phyloP scores from a whole-genome alignment of 2,888 invertebrate genomes.

The Drosophila pseudotalamancana region DNA sequence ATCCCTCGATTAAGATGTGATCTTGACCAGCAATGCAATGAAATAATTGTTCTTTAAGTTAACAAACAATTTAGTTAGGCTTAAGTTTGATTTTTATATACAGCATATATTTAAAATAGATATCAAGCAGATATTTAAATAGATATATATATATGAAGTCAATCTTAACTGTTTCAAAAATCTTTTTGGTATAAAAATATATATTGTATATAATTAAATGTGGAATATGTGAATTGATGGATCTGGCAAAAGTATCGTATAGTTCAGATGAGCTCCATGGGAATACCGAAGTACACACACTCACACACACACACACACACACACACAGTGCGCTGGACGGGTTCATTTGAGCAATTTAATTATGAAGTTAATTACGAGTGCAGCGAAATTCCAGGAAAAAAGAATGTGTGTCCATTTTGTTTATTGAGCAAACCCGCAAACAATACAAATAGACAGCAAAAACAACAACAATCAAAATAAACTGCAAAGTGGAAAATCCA shows the following conservation, averaged over 20 bases:
- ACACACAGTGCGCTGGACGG: conserved; percentile 24
- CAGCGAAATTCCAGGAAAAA: conserved; percentile 52
- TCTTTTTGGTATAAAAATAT: no score
- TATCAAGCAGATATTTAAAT: no score
- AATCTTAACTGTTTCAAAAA: no score
- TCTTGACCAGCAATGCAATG: no score
- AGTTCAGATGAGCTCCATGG: conserved; percentile 1
- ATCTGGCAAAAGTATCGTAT: neutral
- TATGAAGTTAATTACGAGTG: conserved; percentile 64
- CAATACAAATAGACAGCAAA: conserved; percentile 23
- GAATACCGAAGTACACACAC: neutral
- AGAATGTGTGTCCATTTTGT: conserved; percentile 49
- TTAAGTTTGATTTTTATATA: no score
- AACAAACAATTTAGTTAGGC: no score
- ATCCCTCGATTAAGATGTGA: no score
- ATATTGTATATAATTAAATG: neutral
- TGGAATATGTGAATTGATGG: neutral
- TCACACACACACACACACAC: conserved; percentile 2
- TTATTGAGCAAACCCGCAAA: conserved; percentile 51
- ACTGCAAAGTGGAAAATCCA: conserved; percentile 10
- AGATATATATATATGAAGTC: no score
- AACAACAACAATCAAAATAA: conserved; percentile 3
- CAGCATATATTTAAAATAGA: no score
- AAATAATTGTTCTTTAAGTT: no score
- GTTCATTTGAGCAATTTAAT: conserved; percentile 67